These are phyloP conservation scores for Ornithoptera priamus DNA, from an alignment of 2,888 invertebrate genomes.

Conservation along the genomic window DNA sequence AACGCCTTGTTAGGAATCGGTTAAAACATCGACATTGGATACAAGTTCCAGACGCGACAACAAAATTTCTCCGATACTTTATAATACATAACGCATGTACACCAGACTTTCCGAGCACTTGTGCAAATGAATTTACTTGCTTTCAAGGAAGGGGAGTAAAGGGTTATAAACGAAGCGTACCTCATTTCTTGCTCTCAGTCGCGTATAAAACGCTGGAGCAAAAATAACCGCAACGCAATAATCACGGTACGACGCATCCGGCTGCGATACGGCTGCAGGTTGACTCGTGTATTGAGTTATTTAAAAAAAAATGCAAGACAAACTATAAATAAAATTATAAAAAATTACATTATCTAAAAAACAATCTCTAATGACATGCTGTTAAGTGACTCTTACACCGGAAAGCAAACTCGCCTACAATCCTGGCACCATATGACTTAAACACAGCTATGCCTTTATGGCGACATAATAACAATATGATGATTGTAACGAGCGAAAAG, in stretches of 20 bases:
- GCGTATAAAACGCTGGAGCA: conserved; percentile 58
- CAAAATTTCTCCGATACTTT: conserved; percentile 30
- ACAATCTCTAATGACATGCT: neutral
- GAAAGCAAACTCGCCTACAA: too few relatives aligned
- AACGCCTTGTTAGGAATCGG: conserved; percentile 59
- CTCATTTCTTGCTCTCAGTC: conserved; percentile 60
- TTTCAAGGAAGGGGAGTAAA: conserved; percentile 46
- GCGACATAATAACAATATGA: too few relatives aligned
- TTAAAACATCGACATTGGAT: conserved; percentile 38
- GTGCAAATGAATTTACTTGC: conserved; percentile 45
- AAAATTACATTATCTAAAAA: neutral
- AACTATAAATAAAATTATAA: too few relatives aligned
- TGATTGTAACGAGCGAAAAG: too few relatives aligned
- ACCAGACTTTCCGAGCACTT: conserved; percentile 37
- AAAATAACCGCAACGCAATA: conserved; percentile 53
- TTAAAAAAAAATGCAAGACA: neutral
- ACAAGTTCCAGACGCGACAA: conserved; percentile 34
- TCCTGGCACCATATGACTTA: too few relatives aligned
- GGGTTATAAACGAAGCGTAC: conserved; percentile 63
- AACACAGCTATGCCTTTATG: too few relatives aligned
- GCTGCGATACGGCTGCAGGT: conserved; percentile 28
- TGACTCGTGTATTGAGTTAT: conserved; percentile 7
- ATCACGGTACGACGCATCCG: conserved; percentile 59
- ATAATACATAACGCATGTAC: conserved; percentile 33
- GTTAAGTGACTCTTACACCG: too few relatives aligned